A percentile compares a stretch with the other conserved stretches of the same genome.
phyloP scores from a whole-genome alignment of 2,888 invertebrate genomes.

The Sclerodermus sp. region DNA sequence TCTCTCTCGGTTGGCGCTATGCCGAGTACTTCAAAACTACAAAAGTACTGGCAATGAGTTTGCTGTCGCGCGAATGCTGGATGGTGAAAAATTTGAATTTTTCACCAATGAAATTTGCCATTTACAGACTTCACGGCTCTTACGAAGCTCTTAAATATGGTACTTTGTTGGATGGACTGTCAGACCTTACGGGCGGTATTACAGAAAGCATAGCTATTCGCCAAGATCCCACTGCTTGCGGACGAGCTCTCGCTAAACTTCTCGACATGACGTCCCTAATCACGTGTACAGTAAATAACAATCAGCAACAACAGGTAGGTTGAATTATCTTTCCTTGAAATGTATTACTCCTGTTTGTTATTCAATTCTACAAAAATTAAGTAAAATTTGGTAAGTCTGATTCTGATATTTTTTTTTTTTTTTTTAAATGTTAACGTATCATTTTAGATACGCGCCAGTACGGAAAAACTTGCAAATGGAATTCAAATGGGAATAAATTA shows the following conservation, averaged over 20 bases:
- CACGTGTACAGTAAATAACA: constrained; percentile 72
- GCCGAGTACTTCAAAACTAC: too few relatives aligned
- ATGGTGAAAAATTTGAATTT: too few relatives aligned
- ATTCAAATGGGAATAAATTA: constrained; percentile 81
- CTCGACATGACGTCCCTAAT: constrained; percentile 83
- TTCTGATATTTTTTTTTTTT: constrained; percentile 2
- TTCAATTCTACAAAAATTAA: too few relatives aligned
- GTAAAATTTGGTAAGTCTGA: not conserved
- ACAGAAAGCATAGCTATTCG: constrained; percentile 78
- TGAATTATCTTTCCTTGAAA: not conserved
- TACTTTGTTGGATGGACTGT: constrained; percentile 82
- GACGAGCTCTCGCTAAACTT: constrained; percentile 69
- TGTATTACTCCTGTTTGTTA: not conserved
- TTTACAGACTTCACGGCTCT: constrained; percentile 85
- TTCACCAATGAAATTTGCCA: too few relatives aligned
- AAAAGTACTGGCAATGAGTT: too few relatives aligned
- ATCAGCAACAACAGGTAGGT: constrained; percentile 47
- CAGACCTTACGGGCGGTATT: constrained; percentile 87
- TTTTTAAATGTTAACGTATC: constrained; percentile 1
- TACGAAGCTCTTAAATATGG: constrained; percentile 93
- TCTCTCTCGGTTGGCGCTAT: too few relatives aligned
- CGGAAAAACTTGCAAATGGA: constrained; percentile 70
- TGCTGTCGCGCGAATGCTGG: too few relatives aligned
- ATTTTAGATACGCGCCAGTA: constrained; percentile 61
- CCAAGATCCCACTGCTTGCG: constrained; percentile 70